phyloP scores from a whole-genome alignment of 2,797 vertebrate species.

The Anableps anableps region DNA sequence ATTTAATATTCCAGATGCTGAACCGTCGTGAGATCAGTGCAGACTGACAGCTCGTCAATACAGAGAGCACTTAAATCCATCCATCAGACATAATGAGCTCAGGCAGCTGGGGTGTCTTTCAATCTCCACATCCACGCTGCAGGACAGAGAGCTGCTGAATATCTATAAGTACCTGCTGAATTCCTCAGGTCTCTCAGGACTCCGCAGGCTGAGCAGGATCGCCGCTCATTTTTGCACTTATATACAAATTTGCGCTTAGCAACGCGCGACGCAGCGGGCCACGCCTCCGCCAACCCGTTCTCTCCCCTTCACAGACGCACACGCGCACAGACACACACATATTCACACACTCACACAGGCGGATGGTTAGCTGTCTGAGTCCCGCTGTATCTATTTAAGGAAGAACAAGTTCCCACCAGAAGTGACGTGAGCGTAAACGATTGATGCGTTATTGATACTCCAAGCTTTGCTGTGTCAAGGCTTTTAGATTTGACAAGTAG shows the following conservation, averaged over 20 bases:
- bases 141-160: constrained; percentile 10
- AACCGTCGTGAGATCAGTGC: constrained; percentile 7
- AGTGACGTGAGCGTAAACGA: constrained; percentile 52
- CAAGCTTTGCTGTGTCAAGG: constrained; percentile 9
- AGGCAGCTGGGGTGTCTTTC: constrained; percentile 8
- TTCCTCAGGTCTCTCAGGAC: constrained; percentile 60
- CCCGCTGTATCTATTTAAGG: constrained; percentile 47
- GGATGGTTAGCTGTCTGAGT: constrained; percentile 1
- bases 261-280: constrained; percentile 49
- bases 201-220: constrained; percentile 34
- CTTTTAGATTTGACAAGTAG: constrained; percentile 26
- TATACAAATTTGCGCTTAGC: constrained; percentile 72
- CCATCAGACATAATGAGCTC: constrained; percentile 45
- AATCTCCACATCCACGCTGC: constrained; percentile 38
- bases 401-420: constrained; percentile 46
- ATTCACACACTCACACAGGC: not conserved
- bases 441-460: constrained; percentile 26
- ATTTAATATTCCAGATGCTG: constrained; percentile 38
- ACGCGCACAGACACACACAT: not conserved
- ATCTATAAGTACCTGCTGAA: constrained; percentile 63
- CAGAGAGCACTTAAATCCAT: constrained; percentile 41
- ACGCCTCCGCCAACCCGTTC: constrained; percentile 55
- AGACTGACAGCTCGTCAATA: constrained; percentile 17
- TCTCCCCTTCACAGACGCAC: not conserved
- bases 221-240: constrained; percentile 67